Percentiles rank a stretch among this genome's conserved stretches.
Conservation (phyloP, 2,888 invertebrate species). For the Melanotus villosus region DNA sequence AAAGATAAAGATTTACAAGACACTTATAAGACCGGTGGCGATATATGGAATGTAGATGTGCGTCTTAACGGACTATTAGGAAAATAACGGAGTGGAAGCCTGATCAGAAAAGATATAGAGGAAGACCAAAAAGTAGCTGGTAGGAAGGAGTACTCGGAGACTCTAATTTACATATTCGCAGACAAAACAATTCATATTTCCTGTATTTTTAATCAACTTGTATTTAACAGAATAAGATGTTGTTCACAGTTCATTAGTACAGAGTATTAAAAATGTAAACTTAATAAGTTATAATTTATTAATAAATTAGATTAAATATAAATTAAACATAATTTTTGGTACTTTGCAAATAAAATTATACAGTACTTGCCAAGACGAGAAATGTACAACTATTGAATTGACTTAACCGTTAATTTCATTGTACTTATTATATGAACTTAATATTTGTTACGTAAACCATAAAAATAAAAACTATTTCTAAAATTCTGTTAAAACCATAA, state of each 20-base stretch:
- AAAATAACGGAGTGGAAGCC: no score
- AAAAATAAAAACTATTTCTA: not conserved
- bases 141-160: no score
- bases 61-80: no score
- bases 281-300: constrained; percentile 44
- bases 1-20: no score
- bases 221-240: constrained; percentile 2
- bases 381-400: not conserved
- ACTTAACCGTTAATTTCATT: constrained; percentile 2
- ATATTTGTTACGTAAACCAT: not conserved
- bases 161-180: no score
- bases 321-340: constrained; percentile 60
- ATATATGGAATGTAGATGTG: no score
- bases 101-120: no score
- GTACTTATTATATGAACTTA: not conserved
- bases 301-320: constrained; percentile 54
- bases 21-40: no score
- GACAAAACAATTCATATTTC: no score
- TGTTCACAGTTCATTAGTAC: constrained; percentile 15
- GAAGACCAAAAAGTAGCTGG: no score
- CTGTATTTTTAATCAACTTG: not conserved
- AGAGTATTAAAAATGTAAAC: constrained; percentile 10
- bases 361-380: constrained; percentile 21
- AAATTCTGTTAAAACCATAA: not conserved
- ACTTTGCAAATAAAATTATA: constrained; percentile 46